phyloP scores from a whole-genome alignment of 2,113 vertebrate genomes.

The Caranx melampygus region DNA sequence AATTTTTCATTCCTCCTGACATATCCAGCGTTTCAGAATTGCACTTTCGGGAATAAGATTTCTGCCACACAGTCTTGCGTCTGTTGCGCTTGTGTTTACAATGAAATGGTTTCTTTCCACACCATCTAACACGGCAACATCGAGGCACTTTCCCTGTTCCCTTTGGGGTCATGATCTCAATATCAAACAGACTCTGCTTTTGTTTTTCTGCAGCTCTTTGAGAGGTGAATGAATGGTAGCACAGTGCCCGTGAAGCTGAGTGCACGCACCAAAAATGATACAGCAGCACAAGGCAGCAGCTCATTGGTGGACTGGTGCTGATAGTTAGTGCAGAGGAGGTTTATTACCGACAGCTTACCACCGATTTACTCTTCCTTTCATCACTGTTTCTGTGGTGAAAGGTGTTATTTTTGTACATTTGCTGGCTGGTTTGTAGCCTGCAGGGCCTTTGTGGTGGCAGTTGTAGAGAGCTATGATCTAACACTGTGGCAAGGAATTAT shows the following conservation, averaged over 20 bases:
- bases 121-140: slow-evolving; percentile 35
- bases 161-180: slow-evolving; percentile 61
- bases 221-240: slow-evolving; percentile 23
- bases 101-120: slow-evolving; percentile 57
- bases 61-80: slow-evolving; percentile 35
- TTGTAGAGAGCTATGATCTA: slow-evolving; percentile 43
- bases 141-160: slow-evolving; percentile 28
- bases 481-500: slow-evolving; percentile 45
- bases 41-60: slow-evolving; percentile 54
- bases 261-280: slow-evolving; percentile 15
- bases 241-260: slow-evolving; percentile 39
- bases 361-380: slow-evolving; percentile 54
- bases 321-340: slow-evolving; percentile 28
- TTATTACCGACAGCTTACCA: slow-evolving; percentile 38
- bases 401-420: slow-evolving; percentile 63
- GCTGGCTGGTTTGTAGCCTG: slow-evolving; percentile 41
- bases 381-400: slow-evolving; percentile 47
- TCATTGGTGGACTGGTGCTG: slow-evolving; percentile 10
- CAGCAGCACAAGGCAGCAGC: slow-evolving; percentile 11
- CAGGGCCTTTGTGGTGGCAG: slow-evolving; percentile 37
- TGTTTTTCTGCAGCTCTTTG: slow-evolving; percentile 32
- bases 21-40: slow-evolving; percentile 65
- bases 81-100: slow-evolving; percentile 7
- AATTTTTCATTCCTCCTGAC: slow-evolving; percentile 53
- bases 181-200: slow-evolving; percentile 52